These are phyloP conservation scores for Palythoa grandiflora DNA, from an alignment of 92 coral and sea anemone species.

Conservation along the genomic window DNA sequence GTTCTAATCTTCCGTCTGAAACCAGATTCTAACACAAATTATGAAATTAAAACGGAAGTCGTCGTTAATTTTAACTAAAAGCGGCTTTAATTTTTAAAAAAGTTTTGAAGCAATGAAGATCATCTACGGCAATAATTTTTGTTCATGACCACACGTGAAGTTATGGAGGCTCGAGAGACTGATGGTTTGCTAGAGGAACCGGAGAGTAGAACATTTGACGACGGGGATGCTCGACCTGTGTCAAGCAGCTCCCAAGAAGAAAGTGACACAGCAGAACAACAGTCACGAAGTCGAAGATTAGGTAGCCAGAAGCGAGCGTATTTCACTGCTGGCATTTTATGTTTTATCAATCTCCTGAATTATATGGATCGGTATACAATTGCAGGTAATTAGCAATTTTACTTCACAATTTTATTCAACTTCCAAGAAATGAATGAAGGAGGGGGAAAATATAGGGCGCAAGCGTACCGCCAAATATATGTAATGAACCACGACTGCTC, in stretches of 20 bases:
- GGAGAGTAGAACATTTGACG: not conserved
- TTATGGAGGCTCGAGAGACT: not conserved
- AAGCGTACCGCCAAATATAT: no score
- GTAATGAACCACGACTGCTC: not conserved
- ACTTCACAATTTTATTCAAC: not conserved
- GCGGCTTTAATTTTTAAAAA: not conserved
- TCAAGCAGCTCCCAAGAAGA: not conserved
- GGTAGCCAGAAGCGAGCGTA: slow-evolving; percentile 66
- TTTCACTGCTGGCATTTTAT: slow-evolving; percentile 78
- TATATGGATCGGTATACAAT: slow-evolving; percentile 98
- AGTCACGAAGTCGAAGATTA: not conserved
- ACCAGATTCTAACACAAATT: no score
- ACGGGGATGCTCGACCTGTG: not conserved
- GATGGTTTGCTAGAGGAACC: not conserved
- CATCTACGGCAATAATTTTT: not conserved
- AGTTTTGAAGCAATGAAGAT: not conserved
- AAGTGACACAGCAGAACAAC: not conserved
- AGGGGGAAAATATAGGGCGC: no score
- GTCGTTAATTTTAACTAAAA: no score
- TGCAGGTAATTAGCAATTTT: slow-evolving; percentile 70
- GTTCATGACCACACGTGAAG: not conserved
- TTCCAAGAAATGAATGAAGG: no score
- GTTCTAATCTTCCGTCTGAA: no score
- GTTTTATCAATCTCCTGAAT: slow-evolving; percentile 90
- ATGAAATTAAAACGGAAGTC: no score